Evolutionary conservation across 2,113 vertebrate species (phyloP), one percentile per base, ranked within the genome.

Genomic region (Ammodytes dubius): DNA sequence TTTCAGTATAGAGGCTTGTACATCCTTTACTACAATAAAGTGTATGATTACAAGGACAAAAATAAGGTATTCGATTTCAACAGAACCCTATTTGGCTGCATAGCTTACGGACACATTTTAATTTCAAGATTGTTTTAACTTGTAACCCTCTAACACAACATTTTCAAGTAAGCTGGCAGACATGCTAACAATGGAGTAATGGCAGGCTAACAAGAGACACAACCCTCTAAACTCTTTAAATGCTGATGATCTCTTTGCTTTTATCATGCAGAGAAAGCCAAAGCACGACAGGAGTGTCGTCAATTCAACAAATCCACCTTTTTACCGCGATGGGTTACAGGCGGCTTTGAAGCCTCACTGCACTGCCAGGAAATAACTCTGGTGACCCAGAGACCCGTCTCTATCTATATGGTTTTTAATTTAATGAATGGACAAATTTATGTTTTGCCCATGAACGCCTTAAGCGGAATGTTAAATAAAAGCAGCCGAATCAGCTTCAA

Each of bases 241-340:
- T 50, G 17, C 10, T 0, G 1, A 37, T 60, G 19, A 40, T 58
- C 8, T 1, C 53, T 45, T 46, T 52, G 50, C 59, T 43, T 50
- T 80, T 37, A 27, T 14, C 56, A 40, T 40, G 40, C 7, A 3
- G 40, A 52, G 40, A 46, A 13, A 43, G 17, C 54, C 56, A 60
- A 19, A 70, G 53, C 46, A 5, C 37, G 53, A 69, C 71, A 35
- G 71, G 64, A n/a, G 19, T 81, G 70, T 27, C 1, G 14, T 58
- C 6, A 49, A n/a, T 47, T 57, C 6, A 1, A 45, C 39, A 45
- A 14, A 54, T 66, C 52, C 50, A 39, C 61, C 40, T 27, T 49
- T 61, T 17, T 3, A 64, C 53, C 7, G 19, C 0, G 17, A 49
- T 14, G 40, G 58, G 50, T 75, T 66, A 53, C 53, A 72, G 37